Percentiles rank a stretch among this genome's conserved stretches.
phyloP scores from a whole-genome alignment of 2,113 vertebrate genomes.

The Perca flavescens region DNA sequence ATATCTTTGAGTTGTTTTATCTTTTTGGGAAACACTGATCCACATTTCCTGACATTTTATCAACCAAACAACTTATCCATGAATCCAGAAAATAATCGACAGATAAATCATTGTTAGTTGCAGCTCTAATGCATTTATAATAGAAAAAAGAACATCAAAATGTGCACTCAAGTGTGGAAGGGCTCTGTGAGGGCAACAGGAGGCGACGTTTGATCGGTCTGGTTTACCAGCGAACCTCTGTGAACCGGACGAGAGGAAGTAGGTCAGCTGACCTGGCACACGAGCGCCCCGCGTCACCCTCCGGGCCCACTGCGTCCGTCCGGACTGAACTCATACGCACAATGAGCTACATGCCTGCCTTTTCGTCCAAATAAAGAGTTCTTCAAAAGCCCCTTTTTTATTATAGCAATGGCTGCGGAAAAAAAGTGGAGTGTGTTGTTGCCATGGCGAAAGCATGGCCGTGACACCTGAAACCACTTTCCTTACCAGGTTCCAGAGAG shows the following conservation, averaged over 20 bases:
- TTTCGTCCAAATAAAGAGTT: constrained; percentile 80
- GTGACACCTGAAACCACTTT: constrained; percentile 82
- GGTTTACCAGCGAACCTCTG: not conserved
- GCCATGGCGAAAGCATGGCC: constrained; percentile 74
- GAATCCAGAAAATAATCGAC: no score
- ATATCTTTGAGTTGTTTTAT: no score
- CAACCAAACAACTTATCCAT: no score
- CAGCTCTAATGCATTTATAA: no score
- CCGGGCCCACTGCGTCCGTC: constrained; percentile 52
- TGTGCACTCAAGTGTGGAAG: no score
- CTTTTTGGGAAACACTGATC: no score
- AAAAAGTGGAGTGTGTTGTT: constrained; percentile 80
- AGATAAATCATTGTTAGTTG: no score
- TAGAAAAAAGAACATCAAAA: no score
- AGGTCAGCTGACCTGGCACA: constrained; percentile 34
- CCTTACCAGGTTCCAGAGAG: constrained; percentile 71
- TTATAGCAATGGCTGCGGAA: constrained; percentile 73
- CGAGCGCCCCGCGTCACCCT: constrained; percentile 23
- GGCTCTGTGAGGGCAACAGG: no score
- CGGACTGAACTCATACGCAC: constrained; percentile 71
- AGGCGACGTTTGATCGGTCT: no score
- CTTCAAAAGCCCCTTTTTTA: constrained; percentile 76
- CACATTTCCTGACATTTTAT: no score
- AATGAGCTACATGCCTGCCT: constrained; percentile 68
- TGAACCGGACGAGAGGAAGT: not conserved